Conservation (phyloP, 30 jellyfish, hydroid and myxozoan species). For the Aurelia sp. region DNA sequence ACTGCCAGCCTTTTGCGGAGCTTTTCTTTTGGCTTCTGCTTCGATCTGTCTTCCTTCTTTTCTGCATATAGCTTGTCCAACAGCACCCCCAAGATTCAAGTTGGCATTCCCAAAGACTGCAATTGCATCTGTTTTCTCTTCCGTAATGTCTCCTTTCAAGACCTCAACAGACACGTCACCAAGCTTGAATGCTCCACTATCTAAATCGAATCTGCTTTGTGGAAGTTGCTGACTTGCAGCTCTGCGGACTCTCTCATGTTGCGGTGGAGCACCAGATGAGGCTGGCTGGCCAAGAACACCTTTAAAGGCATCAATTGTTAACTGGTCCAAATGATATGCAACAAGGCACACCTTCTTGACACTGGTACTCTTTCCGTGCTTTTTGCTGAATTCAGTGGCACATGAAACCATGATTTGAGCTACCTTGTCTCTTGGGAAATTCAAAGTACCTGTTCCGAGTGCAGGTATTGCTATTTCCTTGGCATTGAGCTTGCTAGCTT, state of each 20-base stretch:
- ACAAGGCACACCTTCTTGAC: conserved; percentile 27
- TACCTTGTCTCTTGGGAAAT: conserved; percentile 52
- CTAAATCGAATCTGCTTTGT: background rate
- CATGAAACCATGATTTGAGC: conserved; percentile 33
- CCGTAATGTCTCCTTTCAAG: conserved; percentile 35
- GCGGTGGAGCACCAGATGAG: background rate
- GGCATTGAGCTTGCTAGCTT: conserved; percentile 13
- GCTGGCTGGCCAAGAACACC: background rate
- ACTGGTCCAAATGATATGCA: conserved; percentile 27
- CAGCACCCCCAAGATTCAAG: conserved; percentile 34
- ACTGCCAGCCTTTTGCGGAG: conserved; percentile 35
- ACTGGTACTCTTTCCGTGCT: background rate
- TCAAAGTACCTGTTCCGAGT: conserved; percentile 52
- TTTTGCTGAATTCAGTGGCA: background rate
- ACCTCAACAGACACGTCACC: conserved; percentile 27
- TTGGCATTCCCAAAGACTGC: conserved; percentile 38
- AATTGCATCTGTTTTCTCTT: conserved; percentile 52
- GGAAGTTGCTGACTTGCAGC: conserved; percentile 1
- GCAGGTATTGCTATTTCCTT: conserved; percentile 51
- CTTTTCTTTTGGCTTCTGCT: background rate
- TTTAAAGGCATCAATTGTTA: conserved; percentile 28
- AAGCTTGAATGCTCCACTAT: conserved; percentile 6
- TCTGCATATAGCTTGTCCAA: conserved; percentile 28
- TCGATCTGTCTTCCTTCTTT: conserved; percentile 23
- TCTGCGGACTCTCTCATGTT: conserved; percentile 4